These are phyloP conservation scores for Danaus melanippus DNA, from an alignment of 1,140 invertebrate genomes.

Conservation along the genomic window DNA sequence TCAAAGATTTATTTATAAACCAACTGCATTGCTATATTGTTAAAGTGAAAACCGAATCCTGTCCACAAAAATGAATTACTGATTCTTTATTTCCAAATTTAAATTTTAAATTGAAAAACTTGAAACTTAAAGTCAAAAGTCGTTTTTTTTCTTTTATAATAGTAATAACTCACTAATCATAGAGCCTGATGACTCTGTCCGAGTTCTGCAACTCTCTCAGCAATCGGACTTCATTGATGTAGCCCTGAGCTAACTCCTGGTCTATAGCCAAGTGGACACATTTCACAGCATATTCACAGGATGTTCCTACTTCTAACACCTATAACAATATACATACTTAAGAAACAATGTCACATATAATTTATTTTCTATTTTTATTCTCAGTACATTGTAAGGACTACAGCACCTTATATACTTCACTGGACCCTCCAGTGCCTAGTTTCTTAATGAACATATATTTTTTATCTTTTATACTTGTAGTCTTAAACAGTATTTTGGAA, in stretches of 20 bases:
- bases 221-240: slow-evolving; percentile 92
- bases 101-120: too few relatives aligned
- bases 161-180: slow-evolving; percentile 85
- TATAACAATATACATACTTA: slow-evolving; percentile 22
- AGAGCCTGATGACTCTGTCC: slow-evolving; percentile 87
- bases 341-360: not conserved
- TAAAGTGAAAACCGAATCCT: too few relatives aligned
- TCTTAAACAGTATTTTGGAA: slow-evolving; percentile 58
- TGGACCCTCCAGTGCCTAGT: slow-evolving; percentile 63
- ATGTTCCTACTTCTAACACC: slow-evolving; percentile 62
- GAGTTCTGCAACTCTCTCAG: slow-evolving; percentile 88
- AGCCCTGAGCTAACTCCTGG: slow-evolving; percentile 81
- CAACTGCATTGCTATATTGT: too few relatives aligned
- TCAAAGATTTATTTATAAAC: too few relatives aligned
- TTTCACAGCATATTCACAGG: slow-evolving; percentile 65
- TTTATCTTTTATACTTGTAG: slow-evolving; percentile 62
- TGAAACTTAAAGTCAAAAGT: too few relatives aligned
- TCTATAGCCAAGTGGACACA: slow-evolving; percentile 82
- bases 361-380: not conserved
- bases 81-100: too few relatives aligned
- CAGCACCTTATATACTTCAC: slow-evolving; percentile 68
- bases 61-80: too few relatives aligned
- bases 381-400: not conserved
- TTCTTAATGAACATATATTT: slow-evolving; percentile 67
- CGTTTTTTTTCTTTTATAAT: not conserved